Percentiles rank a stretch among this genome's conserved stretches.
phyloP scores from a whole-genome alignment of 2,888 invertebrate genomes.

The Mellilla xanthometata region DNA sequence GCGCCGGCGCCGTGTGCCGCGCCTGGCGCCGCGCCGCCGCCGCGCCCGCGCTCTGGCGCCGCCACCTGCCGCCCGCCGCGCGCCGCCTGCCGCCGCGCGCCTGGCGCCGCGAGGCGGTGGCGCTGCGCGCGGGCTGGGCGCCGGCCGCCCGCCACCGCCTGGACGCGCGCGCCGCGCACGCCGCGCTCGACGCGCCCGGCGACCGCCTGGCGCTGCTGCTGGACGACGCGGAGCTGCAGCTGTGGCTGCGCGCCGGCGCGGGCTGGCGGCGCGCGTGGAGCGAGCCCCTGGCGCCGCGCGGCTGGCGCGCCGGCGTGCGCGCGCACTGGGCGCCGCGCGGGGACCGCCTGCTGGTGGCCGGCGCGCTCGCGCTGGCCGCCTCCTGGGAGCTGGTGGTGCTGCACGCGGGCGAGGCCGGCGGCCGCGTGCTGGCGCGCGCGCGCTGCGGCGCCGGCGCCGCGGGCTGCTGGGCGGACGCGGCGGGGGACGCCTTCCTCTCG shows the following conservation, averaged over 20 bases:
- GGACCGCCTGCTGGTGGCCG: constrained; percentile 51
- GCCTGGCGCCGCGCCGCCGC: constrained; percentile 55
- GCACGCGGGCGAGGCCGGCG: constrained; percentile 32
- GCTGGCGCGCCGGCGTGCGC: constrained; percentile 43
- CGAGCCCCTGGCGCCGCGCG: constrained; percentile 28
- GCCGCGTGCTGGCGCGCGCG: constrained; percentile 43
- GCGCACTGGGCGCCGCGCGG: constrained; percentile 36
- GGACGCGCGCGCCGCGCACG: constrained; percentile 27
- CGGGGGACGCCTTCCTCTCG: constrained; percentile 50
- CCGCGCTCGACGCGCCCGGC: constrained; percentile 26
- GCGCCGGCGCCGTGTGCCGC: constrained; percentile 48
- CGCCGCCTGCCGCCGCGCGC: neutral
- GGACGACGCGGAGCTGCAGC: constrained; percentile 14
- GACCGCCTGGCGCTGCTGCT: constrained; percentile 24
- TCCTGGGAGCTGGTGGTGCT: constrained; percentile 58
- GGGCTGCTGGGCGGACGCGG: constrained; percentile 47
- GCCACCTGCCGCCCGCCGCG: constrained; percentile 37
- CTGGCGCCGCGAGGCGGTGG: constrained; percentile 19
- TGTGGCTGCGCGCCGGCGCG: constrained; percentile 9
- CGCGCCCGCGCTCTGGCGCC: constrained; percentile 51
- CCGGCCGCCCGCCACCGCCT: constrained; percentile 26
- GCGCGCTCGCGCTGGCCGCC: constrained; percentile 48
- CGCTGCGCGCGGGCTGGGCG: constrained; percentile 26
- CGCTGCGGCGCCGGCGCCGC: constrained; percentile 50
- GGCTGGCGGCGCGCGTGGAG: constrained; percentile 4